Evolutionary conservation across 23 tunicate species (phyloP).

Genomic region (Corella eumyota): DNA sequence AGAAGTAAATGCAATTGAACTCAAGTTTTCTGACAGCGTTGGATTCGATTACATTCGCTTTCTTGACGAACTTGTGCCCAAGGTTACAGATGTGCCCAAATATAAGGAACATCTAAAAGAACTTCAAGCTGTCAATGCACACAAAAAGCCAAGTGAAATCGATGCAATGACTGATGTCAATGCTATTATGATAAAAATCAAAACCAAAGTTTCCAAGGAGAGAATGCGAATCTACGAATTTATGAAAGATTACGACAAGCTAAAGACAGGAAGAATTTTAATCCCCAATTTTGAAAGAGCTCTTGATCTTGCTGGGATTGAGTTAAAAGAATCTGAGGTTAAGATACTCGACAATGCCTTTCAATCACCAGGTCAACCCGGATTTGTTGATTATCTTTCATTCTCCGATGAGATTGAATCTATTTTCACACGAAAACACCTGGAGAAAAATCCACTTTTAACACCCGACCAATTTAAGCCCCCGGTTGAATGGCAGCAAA

Average conservation of each 20-base stretch:
- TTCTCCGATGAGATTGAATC: slow-evolving; percentile 80
- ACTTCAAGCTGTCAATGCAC: slow-evolving; percentile 52
- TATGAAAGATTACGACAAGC: slow-evolving; percentile 91
- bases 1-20: slow-evolving; percentile 59
- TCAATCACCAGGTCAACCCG: slow-evolving; percentile 49
- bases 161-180: slow-evolving; percentile 37
- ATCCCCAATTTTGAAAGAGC: slow-evolving; percentile 52
- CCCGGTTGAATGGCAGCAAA: slow-evolving; percentile 88
- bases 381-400: slow-evolving; percentile 48
- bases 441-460: slow-evolving; percentile 56
- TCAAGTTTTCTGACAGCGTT: slow-evolving; percentile 49
- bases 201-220: slow-evolving; percentile 51
- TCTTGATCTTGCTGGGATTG: slow-evolving; percentile 68
- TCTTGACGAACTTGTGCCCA: slow-evolving; percentile 52
- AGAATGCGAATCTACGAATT: slow-evolving; percentile 79
- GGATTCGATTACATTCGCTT: slow-evolving; percentile 75
- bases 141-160: slow-evolving; percentile 77
- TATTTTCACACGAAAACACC: slow-evolving; percentile 63
- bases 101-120: slow-evolving; percentile 55
- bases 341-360: slow-evolving; percentile 38
- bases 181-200: slow-evolving; percentile 58
- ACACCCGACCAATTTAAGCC: slow-evolving; percentile 75
- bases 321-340: slow-evolving; percentile 83
- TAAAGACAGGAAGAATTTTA: slow-evolving; percentile 44
- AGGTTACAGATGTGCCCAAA: slow-evolving; percentile 31